Percentiles rank a stretch among this genome's conserved stretches.
phyloP scores from a whole-genome alignment of 2,888 invertebrate species.

The Melinaea menophilus region DNA sequence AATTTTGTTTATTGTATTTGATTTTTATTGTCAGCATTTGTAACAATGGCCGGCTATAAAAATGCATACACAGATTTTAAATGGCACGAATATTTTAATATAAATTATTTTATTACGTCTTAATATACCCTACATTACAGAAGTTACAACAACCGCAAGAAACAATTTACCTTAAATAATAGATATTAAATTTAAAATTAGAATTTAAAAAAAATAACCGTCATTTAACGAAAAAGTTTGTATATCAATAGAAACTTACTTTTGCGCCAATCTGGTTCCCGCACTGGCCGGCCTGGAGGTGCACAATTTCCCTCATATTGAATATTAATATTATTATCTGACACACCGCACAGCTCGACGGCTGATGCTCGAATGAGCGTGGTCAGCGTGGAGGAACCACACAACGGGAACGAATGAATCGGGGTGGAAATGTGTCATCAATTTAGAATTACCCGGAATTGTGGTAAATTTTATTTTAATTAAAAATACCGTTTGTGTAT shows the following conservation, averaged over 20 bases:
- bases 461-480: conserved; percentile 31
- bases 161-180: too few species aligned
- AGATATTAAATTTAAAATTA: not conserved
- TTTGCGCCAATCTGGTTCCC: conserved; percentile 88
- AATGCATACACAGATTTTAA: not conserved
- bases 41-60: not conserved
- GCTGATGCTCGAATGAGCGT: conserved; percentile 51
- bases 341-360: conserved; percentile 46
- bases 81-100: not conserved
- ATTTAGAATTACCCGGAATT: conserved; percentile 35
- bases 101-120: too few species aligned
- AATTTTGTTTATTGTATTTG: too few species aligned
- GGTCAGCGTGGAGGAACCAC: conserved; percentile 52
- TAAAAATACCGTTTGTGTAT: not conserved
- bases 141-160: too few species aligned
- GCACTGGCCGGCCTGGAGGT: conserved; percentile 90
- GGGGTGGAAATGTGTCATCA: conserved; percentile 59
- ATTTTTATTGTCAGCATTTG: not conserved
- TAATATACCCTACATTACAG: too few species aligned
- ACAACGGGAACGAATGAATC: conserved; percentile 44
- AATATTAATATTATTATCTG: conserved; percentile 36
- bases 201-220: not conserved
- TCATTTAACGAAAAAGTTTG: not conserved
- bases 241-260: conserved; percentile 50
- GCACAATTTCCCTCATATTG: conserved; percentile 90